Evolutionary conservation across 2,113 vertebrate genomes (phyloP).

Genomic region (Canis aureus): DNA sequence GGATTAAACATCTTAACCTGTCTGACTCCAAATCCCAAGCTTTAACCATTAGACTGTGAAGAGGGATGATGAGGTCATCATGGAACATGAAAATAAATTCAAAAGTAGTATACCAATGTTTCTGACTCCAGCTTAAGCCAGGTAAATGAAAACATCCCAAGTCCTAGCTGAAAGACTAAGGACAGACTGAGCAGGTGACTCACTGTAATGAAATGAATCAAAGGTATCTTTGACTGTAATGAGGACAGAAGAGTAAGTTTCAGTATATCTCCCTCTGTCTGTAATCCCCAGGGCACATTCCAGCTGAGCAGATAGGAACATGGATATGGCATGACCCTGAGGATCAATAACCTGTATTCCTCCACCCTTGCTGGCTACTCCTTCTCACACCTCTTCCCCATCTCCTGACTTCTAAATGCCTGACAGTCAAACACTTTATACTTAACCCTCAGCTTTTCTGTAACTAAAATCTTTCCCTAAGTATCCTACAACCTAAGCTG

Average conservation of each 20-base stretch:
- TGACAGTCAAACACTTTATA: background rate
- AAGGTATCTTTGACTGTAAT: background rate
- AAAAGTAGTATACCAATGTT: background rate
- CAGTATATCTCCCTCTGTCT: background rate
- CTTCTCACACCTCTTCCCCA: background rate
- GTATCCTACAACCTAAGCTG: background rate
- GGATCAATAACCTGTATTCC: background rate
- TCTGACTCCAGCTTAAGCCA: background rate
- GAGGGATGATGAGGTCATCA: background rate
- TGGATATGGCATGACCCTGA: fast-evolving
- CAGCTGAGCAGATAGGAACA: background rate
- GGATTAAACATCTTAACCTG: background rate
- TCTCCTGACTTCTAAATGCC: background rate
- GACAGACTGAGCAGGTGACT: background rate
- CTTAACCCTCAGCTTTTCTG: background rate
- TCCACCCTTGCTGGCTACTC: background rate
- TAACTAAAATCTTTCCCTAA: background rate
- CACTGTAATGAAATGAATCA: background rate
- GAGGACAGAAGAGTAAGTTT: background rate
- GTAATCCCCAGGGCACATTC: background rate
- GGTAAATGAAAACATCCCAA: background rate
- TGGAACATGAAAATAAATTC: background rate
- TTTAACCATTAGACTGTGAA: background rate
- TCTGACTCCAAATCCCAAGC: background rate
- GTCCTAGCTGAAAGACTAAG: background rate